Percentiles rank a stretch among this genome's conserved stretches.
Evolutionary conservation across 2,888 invertebrate genomes (phyloP).

Genomic region (Mythimna vitellina): DNA sequence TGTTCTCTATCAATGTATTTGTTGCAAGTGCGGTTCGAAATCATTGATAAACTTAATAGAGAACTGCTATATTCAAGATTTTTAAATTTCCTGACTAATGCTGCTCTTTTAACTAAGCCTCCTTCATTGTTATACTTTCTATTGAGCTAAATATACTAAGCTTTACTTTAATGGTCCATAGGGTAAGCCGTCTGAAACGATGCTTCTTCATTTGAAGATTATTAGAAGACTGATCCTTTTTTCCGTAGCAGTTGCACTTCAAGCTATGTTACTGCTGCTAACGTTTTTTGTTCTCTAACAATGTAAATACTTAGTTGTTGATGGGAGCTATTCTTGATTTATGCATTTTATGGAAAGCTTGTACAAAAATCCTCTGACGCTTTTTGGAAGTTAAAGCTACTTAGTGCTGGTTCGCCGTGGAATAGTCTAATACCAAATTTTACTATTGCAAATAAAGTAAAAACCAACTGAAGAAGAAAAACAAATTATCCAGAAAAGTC

Average conservation of each 20-base stretch:
- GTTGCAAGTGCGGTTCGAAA: neutral
- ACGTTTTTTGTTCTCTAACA: neutral
- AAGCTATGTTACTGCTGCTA: constrained; percentile 8
- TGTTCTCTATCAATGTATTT: constrained; percentile 3
- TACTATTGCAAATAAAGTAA: neutral
- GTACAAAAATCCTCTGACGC: neutral
- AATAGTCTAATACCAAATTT: neutral
- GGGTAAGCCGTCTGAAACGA: constrained; percentile 5
- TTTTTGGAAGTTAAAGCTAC: neutral
- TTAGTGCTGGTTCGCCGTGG: no score
- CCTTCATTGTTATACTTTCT: constrained; percentile 7
- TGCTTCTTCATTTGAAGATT: constrained; percentile 15
- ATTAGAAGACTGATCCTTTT: constrained; percentile 3
- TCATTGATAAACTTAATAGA: neutral
- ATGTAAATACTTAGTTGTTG: constrained; percentile 1
- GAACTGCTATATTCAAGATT: neutral
- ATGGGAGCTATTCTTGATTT: neutral
- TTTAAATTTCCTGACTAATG: constrained; percentile 3
- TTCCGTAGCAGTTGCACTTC: constrained; percentile 1
- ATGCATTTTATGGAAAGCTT: neutral
- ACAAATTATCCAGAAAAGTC: neutral
- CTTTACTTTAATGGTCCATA: constrained; percentile 13
- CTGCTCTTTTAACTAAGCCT: constrained; percentile 12
- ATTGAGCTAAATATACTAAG: constrained; percentile 17
- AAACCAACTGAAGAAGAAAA: no score